Conservation (phyloP, 2,888 invertebrate species). For the Agapostemon virescens region DNA sequence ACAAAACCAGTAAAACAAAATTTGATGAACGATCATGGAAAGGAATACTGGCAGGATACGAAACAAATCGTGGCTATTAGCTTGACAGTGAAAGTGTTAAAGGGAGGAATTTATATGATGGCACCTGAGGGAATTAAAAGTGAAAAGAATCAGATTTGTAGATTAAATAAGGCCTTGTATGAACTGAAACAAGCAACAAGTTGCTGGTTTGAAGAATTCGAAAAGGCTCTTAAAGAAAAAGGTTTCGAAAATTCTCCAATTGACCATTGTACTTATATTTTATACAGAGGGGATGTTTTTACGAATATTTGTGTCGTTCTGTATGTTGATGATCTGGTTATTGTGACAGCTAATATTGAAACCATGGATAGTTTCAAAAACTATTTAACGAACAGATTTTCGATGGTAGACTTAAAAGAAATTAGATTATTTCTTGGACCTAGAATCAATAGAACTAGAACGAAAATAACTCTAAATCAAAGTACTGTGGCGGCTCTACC, state of each 20-base stretch:
- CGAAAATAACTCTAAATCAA: neutral
- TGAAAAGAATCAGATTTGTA: no score
- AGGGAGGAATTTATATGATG: no score
- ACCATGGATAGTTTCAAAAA: neutral
- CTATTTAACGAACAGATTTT: neutral
- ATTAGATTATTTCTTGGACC: neutral
- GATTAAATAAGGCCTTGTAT: no score
- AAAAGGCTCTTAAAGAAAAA: neutral
- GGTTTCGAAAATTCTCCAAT: neutral
- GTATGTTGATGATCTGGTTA: neutral
- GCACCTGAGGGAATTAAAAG: no score
- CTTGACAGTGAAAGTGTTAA: no score
- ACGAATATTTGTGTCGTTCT: neutral
- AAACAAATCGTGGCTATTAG: no score
- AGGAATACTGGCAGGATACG: no score
- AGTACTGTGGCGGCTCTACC: no score
- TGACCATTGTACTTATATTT: neutral
- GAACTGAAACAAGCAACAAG: no score
- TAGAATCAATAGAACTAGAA: neutral
- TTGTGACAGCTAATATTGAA: neutral
- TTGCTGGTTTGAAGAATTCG: no score
- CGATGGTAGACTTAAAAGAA: neutral
- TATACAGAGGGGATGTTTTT: neutral
- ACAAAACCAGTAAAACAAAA: no score
- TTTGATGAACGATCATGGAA: no score